A percentile compares a stretch with the other conserved stretches of the same genome.
Conservation (phyloP, 2,888 invertebrate species). For the Drosophila diplacantha region DNA sequence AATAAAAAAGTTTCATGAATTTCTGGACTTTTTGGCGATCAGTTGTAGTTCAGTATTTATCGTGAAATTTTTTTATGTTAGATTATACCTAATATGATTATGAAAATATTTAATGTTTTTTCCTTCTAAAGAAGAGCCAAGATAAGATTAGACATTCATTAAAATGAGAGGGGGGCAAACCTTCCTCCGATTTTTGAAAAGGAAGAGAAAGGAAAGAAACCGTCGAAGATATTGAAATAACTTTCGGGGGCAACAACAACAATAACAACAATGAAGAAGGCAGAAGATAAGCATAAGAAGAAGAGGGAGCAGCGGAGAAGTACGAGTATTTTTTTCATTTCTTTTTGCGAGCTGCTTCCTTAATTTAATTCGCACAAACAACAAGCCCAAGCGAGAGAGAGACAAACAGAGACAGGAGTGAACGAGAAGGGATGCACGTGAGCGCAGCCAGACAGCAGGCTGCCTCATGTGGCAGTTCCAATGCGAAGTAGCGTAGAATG, state of each 20-base stretch:
- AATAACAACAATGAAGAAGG: constrained; percentile 44
- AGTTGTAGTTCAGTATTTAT: too few species aligned
- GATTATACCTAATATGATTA: too few species aligned
- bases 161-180: constrained; percentile 21
- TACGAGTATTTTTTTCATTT: constrained; percentile 6
- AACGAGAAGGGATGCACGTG: constrained; percentile 25
- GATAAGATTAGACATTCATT: constrained; percentile 14
- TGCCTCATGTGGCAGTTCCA: constrained; percentile 53
- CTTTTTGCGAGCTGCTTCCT: constrained; percentile 36
- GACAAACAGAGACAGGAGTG: not conserved
- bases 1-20: too few species aligned
- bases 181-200: not conserved
- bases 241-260: constrained; percentile 37
- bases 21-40: too few species aligned
- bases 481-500: constrained; percentile 70
- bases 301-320: not conserved
- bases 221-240: constrained; percentile 64
- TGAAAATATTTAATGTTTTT: too few species aligned
- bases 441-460: constrained; percentile 43
- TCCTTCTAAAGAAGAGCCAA: not conserved
- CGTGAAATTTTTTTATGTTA: too few species aligned
- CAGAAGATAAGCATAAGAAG: constrained; percentile 23
- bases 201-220: not conserved
- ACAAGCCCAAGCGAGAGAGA: constrained; percentile 29
- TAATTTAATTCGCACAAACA: constrained; percentile 67